Conservation (phyloP, 2,113 vertebrate genomes). For the Dunckerocampus dactyliophorus region DNA sequence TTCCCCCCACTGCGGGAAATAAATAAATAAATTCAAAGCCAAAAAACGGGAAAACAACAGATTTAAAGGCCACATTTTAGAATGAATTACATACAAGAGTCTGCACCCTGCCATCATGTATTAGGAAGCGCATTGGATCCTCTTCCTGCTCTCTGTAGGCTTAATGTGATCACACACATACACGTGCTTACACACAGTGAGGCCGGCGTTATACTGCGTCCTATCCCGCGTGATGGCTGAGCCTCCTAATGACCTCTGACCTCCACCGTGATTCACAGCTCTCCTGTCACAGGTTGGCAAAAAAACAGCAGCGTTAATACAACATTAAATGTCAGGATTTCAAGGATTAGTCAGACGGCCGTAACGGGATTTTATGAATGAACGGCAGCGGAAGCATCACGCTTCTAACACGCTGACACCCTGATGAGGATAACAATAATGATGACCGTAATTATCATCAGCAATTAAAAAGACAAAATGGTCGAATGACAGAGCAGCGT, state of each 20-base stretch:
- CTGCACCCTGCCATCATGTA: slow-evolving; percentile 75
- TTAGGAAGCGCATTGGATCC: slow-evolving; percentile 63
- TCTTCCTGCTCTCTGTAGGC: slow-evolving; percentile 66
- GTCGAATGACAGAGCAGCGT: slow-evolving; percentile 78
- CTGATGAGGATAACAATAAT: slow-evolving; percentile 64
- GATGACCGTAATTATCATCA: slow-evolving; percentile 67
- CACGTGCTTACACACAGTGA: slow-evolving; percentile 1
- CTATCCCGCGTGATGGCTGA: slow-evolving; percentile 63
- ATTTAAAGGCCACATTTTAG: slow-evolving; percentile 81
- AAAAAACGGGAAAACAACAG: slow-evolving; percentile 64
- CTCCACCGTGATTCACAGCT: slow-evolving; percentile 53
- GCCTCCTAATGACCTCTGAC: slow-evolving; percentile 54
- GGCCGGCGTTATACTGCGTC: slow-evolving; percentile 50
- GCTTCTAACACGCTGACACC: slow-evolving; percentile 55
- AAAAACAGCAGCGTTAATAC: slow-evolving; percentile 58
- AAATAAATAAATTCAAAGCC: slow-evolving; percentile 63
- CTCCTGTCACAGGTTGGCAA: slow-evolving; percentile 61
- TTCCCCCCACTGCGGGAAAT: slow-evolving; percentile 65
- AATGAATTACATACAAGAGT: slow-evolving; percentile 77
- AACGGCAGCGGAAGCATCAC: slow-evolving; percentile 14
- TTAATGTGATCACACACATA: slow-evolving; percentile 60
- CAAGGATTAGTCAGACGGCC: slow-evolving; percentile 53
- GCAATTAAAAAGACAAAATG: slow-evolving; percentile 68
- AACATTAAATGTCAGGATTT: slow-evolving; percentile 67
- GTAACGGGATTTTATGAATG: slow-evolving; percentile 61